Conservation (phyloP, 2,113 vertebrate genomes). For the Petromus typicus region DNA sequence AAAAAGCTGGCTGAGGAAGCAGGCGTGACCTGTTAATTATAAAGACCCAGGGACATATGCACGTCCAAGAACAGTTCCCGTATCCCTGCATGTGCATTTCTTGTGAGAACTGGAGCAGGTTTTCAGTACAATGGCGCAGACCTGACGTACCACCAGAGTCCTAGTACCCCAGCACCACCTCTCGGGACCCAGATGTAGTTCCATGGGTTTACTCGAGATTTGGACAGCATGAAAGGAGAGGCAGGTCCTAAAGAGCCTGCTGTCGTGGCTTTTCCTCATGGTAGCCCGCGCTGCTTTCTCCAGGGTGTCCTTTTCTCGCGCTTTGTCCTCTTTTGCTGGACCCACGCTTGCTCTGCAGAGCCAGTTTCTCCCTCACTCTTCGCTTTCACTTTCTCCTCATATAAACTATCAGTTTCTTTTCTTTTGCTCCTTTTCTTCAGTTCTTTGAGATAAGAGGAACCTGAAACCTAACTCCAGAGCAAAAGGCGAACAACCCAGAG, state of each 20-base stretch:
- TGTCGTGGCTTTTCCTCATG: background rate
- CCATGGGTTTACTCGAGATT: background rate
- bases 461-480: background rate
- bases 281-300: background rate
- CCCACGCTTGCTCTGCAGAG: background rate
- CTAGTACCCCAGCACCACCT: background rate
- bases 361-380: background rate
- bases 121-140: background rate
- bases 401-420: background rate
- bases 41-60: background rate
- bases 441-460: background rate
- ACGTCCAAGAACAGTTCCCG: background rate
- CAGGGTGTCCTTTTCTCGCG: background rate
- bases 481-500: background rate
- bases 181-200: background rate
- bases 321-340: background rate
- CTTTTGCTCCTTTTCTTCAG: background rate
- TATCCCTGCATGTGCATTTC: background rate
- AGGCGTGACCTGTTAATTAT: background rate
- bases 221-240: background rate
- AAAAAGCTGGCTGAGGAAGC: background rate
- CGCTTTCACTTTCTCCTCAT: background rate
- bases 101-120: background rate
- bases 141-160: background rate
- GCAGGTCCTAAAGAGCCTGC: background rate